Evolutionary conservation across 2,888 invertebrate genomes (phyloP), one percentile per base, ranked within the genome.

Genomic region (Acanthosoma haemorrhoidale): DNA sequence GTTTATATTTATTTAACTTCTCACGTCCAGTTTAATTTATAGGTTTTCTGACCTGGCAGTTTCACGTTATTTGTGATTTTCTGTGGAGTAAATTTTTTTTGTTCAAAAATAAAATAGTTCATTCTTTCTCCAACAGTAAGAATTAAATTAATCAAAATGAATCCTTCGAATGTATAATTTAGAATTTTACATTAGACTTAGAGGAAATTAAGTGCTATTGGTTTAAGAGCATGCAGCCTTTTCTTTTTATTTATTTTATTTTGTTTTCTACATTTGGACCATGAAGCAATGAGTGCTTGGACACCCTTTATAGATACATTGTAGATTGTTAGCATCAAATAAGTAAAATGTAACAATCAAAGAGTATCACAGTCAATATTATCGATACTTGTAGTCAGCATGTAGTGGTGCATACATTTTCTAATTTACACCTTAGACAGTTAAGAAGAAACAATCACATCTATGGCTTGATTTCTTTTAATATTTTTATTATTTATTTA

Each of bases 261-360:
- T n/a, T n/a, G n/a, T n/a, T n/a, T n/a, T n/a, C n/a, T n/a, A 64
- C 64, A 64, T 64, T 64, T 64, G 64, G 64, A 64, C 64, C 41
- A 64, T 64, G 39, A 39, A 25, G 39, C 64, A 64, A 36, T 29
- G 41, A 25, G 64, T 41, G 64, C 64, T 64, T 64, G 64, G n/a
- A 9, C 21, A 51, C 39, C 39, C 64, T 64, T 64, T 64, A 36
- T 61, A 29, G 31, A 15, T 39, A 25, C 4, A 29, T 64, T 41
- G 64, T 39, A 64, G 64, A 51, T 25, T n/a, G n/a, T 25, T 25
- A 41, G 39, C 25, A 31, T 29, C 8, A n/a, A 13, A 16, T 39
- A 41, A 64, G 63, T 39, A 9, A 31, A 31, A 61, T 13, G 29
- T 38, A 15, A 21, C 21, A 61, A 29, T 29, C 9, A 63, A 29